Evolutionary conservation across 2,888 invertebrate species (phyloP), one percentile per base, ranked within the genome.

Genomic region (Sycophila texana): DNA sequence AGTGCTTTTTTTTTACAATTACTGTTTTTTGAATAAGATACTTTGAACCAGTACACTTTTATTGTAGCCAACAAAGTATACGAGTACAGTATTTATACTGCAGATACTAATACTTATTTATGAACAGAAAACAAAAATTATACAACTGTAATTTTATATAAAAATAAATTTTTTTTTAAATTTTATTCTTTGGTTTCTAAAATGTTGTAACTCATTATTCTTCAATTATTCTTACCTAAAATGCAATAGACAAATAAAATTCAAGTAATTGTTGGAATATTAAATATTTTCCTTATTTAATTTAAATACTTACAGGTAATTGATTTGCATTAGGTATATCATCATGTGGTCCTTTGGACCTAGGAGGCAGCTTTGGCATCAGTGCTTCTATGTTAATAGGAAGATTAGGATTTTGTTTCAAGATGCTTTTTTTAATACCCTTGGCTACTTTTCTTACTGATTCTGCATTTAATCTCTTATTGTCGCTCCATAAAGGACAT

Each of bases 401-500:
- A 5, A 92, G 77, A 68, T 89, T 83, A 4, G 90, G 89, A 83
- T 89, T 84, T 4, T 85, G 80, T 16, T 87, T 81, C 60, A 88
- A 85, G 4, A 92, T 80, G 76, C 90, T 86, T 39, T 86, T 84
- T 71, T 90, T 88, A 0, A 91, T 90, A 55, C 84, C 84, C 74
- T 88, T 84, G 0, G 91, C 92, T 4, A 90, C 90, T 81, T 85
- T 87, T 39, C 88, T 81, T n/a, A 92, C 91, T 26, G 88, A 87
- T 30, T 87, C 85, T 13, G 89, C 86, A 81, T 92, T 91, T 22
- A 92, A 67, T 39, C 83, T 81, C 16, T 85, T 82, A 70, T 89
- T 90, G 81, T 92, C 90, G 16, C 89, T 91, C 83, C 89, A 91
- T 14, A 91, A 82, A 4, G 92, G 91, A 83, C 92, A 92, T 7